A percentile compares a stretch with the other conserved stretches of the same genome.
These are phyloP conservation scores for Hydrozoanthus tunicans DNA, from an alignment of 64 coral and sea anemone species.

Conservation along the genomic window DNA sequence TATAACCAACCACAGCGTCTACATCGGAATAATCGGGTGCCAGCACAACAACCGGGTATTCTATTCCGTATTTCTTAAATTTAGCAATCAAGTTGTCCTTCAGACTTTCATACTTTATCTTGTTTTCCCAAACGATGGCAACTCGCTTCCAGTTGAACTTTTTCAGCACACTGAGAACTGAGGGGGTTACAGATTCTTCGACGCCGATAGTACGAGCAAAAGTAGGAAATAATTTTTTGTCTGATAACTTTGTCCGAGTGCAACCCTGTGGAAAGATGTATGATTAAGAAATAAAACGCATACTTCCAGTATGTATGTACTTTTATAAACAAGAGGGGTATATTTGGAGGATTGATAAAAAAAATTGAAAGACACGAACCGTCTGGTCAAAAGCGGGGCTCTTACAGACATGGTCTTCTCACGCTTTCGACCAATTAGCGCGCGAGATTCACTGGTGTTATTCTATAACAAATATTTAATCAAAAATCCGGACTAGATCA, in stretches of 20 bases:
- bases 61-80: constrained; percentile 34
- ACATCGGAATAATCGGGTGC: not conserved
- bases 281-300: too few relatives aligned
- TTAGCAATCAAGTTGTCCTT: constrained; percentile 27
- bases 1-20: not conserved
- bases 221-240: constrained; percentile 49
- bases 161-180: constrained; percentile 17
- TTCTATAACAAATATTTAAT: too few relatives aligned
- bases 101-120: constrained; percentile 33
- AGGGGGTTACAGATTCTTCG: constrained; percentile 46
- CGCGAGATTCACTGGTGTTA: too few relatives aligned
- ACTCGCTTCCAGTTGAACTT: constrained; percentile 53
- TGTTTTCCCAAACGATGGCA: constrained; percentile 51
- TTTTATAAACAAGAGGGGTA: too few relatives aligned
- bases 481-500: too few relatives aligned
- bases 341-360: too few relatives aligned
- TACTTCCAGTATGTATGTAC: too few relatives aligned
- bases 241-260: constrained; percentile 46
- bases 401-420: too few relatives aligned
- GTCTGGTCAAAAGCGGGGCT: too few relatives aligned
- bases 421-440: too few relatives aligned
- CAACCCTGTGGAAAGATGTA: constrained; percentile 21
- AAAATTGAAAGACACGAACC: too few relatives aligned
- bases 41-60: constrained; percentile 5
- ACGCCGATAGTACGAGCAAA: constrained; percentile 54